phyloP scores from a whole-genome alignment of 1,140 invertebrate genomes.

The Aphelenchoides besseyi region DNA sequence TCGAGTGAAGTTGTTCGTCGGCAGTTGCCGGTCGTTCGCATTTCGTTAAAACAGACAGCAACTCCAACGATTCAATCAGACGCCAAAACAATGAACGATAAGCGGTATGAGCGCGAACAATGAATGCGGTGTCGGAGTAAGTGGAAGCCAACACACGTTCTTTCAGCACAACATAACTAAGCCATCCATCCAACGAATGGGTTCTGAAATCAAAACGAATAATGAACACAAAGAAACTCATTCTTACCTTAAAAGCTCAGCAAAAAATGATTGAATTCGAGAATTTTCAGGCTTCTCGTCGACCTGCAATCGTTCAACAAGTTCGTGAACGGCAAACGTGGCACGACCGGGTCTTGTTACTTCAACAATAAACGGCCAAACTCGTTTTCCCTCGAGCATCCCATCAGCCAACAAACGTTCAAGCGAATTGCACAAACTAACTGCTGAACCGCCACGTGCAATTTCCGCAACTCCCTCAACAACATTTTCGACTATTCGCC shows the following conservation, averaged over 20 bases:
- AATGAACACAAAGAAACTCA: slow-evolving; percentile 31
- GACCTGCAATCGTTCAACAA: slow-evolving; percentile 51
- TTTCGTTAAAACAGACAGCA: slow-evolving; percentile 52
- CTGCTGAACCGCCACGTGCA: slow-evolving; percentile 44
- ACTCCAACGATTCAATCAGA: slow-evolving; percentile 55
- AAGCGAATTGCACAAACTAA: slow-evolving; percentile 37
- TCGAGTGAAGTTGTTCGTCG: neutral
- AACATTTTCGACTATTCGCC: slow-evolving; percentile 50
- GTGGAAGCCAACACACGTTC: slow-evolving; percentile 49
- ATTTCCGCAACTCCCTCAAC: slow-evolving; percentile 61
- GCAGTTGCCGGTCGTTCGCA: slow-evolving; percentile 18
- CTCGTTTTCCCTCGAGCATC: slow-evolving; percentile 26
- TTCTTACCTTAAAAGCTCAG: slow-evolving; percentile 51
- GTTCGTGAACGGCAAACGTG: slow-evolving; percentile 45
- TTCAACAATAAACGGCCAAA: slow-evolving; percentile 52
- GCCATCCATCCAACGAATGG: slow-evolving; percentile 48
- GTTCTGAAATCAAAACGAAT: slow-evolving; percentile 6
- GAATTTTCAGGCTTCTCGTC: slow-evolving; percentile 58
- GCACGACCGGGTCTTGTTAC: slow-evolving; percentile 53
- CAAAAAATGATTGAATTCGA: slow-evolving; percentile 52
- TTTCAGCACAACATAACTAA: slow-evolving; percentile 61
- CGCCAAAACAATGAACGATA: slow-evolving; percentile 57
- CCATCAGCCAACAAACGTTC: slow-evolving; percentile 50
- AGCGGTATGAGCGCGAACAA: slow-evolving; percentile 51
- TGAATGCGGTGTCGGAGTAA: slow-evolving; percentile 52